Base-by-base conservation (phyloP, 2,888 invertebrate species). In the Chymomyza caudatula region DNA sequence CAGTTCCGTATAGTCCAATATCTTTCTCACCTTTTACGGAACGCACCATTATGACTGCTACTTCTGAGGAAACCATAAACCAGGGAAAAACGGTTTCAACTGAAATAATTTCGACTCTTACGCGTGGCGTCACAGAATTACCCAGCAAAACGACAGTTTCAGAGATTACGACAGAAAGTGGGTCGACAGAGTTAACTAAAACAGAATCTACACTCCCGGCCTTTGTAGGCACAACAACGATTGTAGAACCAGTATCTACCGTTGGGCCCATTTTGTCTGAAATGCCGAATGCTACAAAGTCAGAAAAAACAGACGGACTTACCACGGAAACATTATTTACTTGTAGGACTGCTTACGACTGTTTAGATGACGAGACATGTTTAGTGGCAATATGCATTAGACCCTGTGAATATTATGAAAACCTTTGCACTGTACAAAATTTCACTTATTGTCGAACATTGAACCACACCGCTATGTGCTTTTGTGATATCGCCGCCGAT, bases 401-500 rank as follows among this genome's bases (percentile, higher is more conserved):
- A 87, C 93, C 92, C 61, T 93, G 93, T 81, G 87, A 89, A 62
- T 83, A 89, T 77, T 91, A 90, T 74, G 47, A 67, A 51, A 71
- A 69, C 25, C 67, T 86, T 47, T 88, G 90, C 68, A 66, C 70
- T 60, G 87, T 88, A 73, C 91, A 91, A 69, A 85, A 84, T 69
- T 89, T 89, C 80, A 86, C 91, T 69, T 79, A 88, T 72, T 93
- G 93, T 89, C 89, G 90, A 74, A 92, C 92, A 65, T 87, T 91
- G 71, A 90, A 91, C 80, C 92, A 92, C 88, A 91, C 91, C 84
- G 90, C 92, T 76, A 90, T 91, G 90, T 93, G 93, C 90, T 91
- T 91, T 90, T 93, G 93, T 89, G 87, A 88, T 86, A 76, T 90
- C 75, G 86, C 74, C 84, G 89, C 88, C 78, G 89, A 89, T 91